Evolutionary conservation across 2,888 invertebrate genomes (phyloP), one percentile per base, ranked within the genome.

Genomic region (Abrostola tripartita): DNA sequence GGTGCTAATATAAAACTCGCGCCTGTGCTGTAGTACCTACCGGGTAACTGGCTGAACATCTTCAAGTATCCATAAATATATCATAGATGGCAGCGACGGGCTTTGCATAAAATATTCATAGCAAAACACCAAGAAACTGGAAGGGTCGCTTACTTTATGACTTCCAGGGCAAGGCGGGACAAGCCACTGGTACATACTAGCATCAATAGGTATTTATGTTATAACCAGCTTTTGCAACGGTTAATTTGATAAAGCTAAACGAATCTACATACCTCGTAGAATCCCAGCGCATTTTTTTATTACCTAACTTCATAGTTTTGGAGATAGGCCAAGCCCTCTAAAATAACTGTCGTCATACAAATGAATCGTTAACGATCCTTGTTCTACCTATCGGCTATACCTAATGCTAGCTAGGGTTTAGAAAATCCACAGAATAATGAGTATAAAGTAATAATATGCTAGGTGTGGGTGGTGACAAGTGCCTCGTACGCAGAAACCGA

Each of bases 351-450:
- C 1, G 24, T 24, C 4, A 24, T 24, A 24, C 24, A 4, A 24
- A 24, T 24, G 24, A 24, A 24, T 24, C 4, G 24, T 24, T 24
- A 2, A 24, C 24, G 24, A 24, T 24, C 24, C 24, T 24, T 24
- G 24, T 24, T 24, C 24, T 24, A 24, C 1, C 24, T 24, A 24
- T 24, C 24, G 24, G 24, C 1, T n/a, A n/a, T n/a, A n/a, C n/a
- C 1, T 24, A 24, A 24, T 24, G 24, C 24, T 24, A 24, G 24
- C 24, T 24, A 24, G 24, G 9, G 8, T 47, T 54, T 42, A 47
- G 69, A 74, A 63, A 68, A 58, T 41, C n/a, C 12, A n/a, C 14
- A 35, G 51, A 62, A 55, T 58, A 68, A 59, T 62, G 62, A 52
- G 38, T 2, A 47, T 51, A 24, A 24, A 24, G 24, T 24, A 24